Evolutionary conservation across 2,797 vertebrate genomes (phyloP).

Genomic region (Margarornis squamiger): DNA sequence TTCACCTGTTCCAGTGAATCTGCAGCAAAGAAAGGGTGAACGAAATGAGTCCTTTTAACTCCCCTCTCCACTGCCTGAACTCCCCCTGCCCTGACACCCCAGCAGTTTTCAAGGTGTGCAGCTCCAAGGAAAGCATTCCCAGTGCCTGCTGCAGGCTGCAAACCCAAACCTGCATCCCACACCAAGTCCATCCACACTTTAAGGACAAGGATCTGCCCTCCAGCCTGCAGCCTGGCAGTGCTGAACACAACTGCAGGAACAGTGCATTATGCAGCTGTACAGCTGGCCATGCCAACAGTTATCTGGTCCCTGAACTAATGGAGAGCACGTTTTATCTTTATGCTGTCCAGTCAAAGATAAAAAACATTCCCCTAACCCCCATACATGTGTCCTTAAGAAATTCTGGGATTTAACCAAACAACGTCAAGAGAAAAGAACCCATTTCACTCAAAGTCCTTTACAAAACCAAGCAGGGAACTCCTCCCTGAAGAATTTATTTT

Average conservation of each 20-base stretch:
- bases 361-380: fast-evolving
- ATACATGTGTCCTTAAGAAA: background rate
- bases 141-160: background rate
- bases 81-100: background rate
- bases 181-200: fast-evolving
- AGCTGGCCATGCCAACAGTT: background rate
- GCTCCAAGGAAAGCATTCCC: background rate
- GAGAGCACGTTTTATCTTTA: background rate
- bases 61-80: fast-evolving
- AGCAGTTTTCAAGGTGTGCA: background rate
- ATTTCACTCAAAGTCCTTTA: background rate
- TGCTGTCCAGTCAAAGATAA: background rate
- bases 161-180: fast-evolving
- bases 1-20: background rate
- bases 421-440: background rate
- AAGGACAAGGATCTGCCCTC: background rate
- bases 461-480: background rate
- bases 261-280: background rate
- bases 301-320: background rate
- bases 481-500: background rate
- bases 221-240: background rate
- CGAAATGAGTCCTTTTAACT: background rate
- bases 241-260: background rate
- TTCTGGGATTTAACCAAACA: background rate
- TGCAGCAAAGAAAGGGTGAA: background rate